Base-by-base conservation (phyloP, 2,113 vertebrate species). In the Chitala chitala region DNA sequence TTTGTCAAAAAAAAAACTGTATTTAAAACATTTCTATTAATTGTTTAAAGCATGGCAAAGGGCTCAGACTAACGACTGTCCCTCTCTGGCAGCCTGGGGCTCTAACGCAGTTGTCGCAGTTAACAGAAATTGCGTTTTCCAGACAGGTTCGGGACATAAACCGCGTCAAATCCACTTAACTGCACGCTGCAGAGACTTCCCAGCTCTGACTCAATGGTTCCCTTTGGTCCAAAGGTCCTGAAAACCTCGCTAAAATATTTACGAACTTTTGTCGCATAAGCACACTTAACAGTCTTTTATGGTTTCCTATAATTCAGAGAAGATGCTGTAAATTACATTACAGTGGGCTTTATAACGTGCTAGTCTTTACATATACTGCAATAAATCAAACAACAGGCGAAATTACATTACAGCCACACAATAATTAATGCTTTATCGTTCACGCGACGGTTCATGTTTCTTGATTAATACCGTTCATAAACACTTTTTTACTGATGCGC, bases 161-260 rank as follows among this genome's bases (percentile, higher is more conserved):
- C 9, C 1, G 51, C 13, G 55, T 13, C 55, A 29, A 26, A 26
- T 65, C 61, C 20, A 22, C n/a, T 65, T 42, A 40, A 20, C 5
- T 20, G 38, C 22, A 24, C 50, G 1, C 26, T 5, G 42, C 22
- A 63, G 36, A 68, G 79, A 12, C 55, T 50, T 75, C 70, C 12
- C 29, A 68, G 42, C 68, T 65, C 71, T 69, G 24, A 61, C 4
- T 33, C 64, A 61, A 46, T 38, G 2, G 40, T 76, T 72, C 73
- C 64, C 75, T 31, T 71, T 38, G 17, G 72, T 73, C 70, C 70
- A 51, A 58, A 74, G 2, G 6, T 53, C 31, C 24, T 44, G 65
- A 69, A 73, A 70, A 72, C 22, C 33, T 1, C 24, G 20, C 38
- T 83, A 75, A 76, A 79, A 80, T 73, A 79, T 77, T 80, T 53